Percentiles rank a stretch among this genome's conserved stretches.
phyloP scores from a whole-genome alignment of 2,797 vertebrate species.

The Denticeps clupeoides region DNA sequence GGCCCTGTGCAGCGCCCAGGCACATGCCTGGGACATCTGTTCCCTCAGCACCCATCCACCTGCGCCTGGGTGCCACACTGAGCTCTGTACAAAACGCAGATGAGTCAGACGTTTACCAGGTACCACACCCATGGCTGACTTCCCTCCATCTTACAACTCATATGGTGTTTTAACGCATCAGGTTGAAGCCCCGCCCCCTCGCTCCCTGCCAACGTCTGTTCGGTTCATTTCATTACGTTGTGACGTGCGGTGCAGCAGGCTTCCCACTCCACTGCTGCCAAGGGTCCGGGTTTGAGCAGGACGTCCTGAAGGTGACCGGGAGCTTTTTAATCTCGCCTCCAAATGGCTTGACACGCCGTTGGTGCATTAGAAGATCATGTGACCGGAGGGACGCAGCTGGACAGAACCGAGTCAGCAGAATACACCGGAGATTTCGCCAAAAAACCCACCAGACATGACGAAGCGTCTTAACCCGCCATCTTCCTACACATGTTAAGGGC shows the following conservation, averaged over 20 bases:
- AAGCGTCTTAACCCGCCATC: no score
- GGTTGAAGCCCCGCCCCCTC: background rate
- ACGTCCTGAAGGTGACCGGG: slow-evolving; percentile 44
- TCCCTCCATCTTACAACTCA: no score
- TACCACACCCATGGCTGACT: no score
- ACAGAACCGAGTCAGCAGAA: no score
- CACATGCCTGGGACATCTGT: slow-evolving; percentile 52
- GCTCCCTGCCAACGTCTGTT: slow-evolving; percentile 5
- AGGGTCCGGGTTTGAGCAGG: slow-evolving; percentile 2
- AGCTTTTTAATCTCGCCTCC: slow-evolving; percentile 30
- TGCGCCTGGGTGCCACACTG: slow-evolving; percentile 42
- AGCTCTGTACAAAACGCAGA: slow-evolving; percentile 35
- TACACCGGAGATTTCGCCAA: no score
- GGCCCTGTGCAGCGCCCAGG: slow-evolving; percentile 31
- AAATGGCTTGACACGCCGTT: no score
- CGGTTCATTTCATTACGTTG: slow-evolving; percentile 38
- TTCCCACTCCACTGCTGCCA: background rate
- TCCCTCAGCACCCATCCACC: slow-evolving; percentile 45
- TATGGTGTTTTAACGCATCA: background rate
- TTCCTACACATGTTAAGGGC: no score
- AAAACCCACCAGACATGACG: no score
- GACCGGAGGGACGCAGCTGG: no score
- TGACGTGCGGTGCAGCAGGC: slow-evolving; percentile 11
- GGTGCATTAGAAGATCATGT: no score
- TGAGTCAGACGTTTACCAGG: no score